Evolutionary conservation across 2,888 invertebrate species (phyloP), one percentile per base, ranked within the genome.

Genomic region (Meiosimyza decipiens): DNA sequence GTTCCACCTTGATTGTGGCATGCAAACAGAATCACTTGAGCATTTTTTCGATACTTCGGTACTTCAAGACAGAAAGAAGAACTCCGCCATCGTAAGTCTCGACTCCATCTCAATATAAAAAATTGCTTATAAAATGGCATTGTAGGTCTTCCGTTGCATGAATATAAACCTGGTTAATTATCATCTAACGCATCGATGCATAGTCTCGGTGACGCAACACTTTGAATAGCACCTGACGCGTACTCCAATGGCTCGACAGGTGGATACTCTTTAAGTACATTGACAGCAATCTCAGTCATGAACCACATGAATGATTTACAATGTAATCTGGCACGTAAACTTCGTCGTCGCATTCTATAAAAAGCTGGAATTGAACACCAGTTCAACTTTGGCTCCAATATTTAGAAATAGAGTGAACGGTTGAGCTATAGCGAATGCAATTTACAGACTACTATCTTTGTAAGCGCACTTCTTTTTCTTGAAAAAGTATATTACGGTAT

Each of bases 1-100:
- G 98, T 98, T 2, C 98, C 98, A 72, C 94, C 93, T 83, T 93
- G 92, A 0, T 95, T 93, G 82, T 98, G 98, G 79, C 98, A 98
- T 13, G 90, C 89, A 89, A 93, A 40, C 40, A 40, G 1, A 40
- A 40, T 40, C 40, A 9, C 40, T 6, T 1, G 40, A 40, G 40
- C 40, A 40, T 40, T 40, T 40, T 40, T 9, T 2, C 6, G 1
- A 9, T 9, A 40, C 9, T 40, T 9, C 9, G 40, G 40, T 9
- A 40, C 40, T 9, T 40, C 9, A 6, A 40, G 9, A 40, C 40
- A 40, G 1, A 9, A 1, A 40, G 40, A 6, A 7, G 40, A 40
- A 9, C 40, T 40, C 6, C 40, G 40, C 40, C 6, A 40, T 7
- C 40, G 40, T 7, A 40, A 40, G 9, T 40, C 87, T 22, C 86